A percentile compares a stretch with the other conserved stretches of the same genome.
Evolutionary conservation across 2,888 invertebrate species (phyloP).

Genomic region (Drosophila quinaria): DNA sequence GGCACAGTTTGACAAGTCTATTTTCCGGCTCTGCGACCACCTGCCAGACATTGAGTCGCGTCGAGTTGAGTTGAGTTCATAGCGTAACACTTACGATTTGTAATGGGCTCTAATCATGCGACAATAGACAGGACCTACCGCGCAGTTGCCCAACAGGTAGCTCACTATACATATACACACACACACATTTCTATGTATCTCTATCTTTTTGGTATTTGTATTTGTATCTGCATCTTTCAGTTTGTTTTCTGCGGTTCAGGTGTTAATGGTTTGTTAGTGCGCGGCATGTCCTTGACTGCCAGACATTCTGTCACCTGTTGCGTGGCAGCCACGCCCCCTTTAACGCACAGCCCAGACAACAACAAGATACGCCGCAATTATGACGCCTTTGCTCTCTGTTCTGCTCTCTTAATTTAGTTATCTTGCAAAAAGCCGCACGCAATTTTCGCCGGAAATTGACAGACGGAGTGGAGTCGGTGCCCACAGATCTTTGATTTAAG

Average conservation of each 20-base stretch:
- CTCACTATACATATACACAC: not conserved
- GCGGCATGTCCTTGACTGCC: constrained; percentile 45
- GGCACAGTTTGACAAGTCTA: constrained; percentile 81
- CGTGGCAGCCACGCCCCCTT: constrained; percentile 13
- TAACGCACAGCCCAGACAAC: constrained; percentile 9
- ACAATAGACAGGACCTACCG: constrained; percentile 75
- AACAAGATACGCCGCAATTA: constrained; percentile 55
- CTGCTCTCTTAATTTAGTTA: constrained; percentile 72
- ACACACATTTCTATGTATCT: not conserved
- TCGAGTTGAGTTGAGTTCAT: constrained; percentile 25
- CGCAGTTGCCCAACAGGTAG: constrained; percentile 69
- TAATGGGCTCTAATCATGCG: constrained; percentile 79
- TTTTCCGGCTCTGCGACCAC: constrained; percentile 59
- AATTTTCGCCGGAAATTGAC: constrained; percentile 75
- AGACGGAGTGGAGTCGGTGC: constrained; percentile 41
- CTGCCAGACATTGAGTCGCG: constrained; percentile 32
- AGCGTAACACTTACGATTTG: constrained; percentile 81
- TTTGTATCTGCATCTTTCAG: constrained; percentile 16
- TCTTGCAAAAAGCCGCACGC: constrained; percentile 45
- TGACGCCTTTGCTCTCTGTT: constrained; percentile 42
- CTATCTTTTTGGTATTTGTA: constrained; percentile 3
- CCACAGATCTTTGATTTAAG: constrained; percentile 80
- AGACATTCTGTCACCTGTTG: constrained; percentile 48
- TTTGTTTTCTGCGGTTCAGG: constrained; percentile 65
- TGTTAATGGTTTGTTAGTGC: constrained; percentile 80